Conservation (phyloP, 2,888 invertebrate genomes). For the Nebria salina region DNA sequence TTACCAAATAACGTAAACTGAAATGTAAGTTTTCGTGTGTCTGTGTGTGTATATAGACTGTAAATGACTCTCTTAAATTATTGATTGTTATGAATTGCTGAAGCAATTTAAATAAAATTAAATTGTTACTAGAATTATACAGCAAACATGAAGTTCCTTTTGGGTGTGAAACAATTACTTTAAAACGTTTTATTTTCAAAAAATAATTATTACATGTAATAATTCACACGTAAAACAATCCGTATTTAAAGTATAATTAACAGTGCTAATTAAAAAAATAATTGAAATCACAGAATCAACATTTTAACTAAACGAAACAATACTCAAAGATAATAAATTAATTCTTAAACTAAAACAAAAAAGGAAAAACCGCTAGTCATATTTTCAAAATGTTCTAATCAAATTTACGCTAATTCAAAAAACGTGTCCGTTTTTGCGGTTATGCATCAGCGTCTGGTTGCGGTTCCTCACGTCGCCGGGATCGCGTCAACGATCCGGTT, state of each 20-base stretch:
- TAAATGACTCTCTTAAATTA: too few relatives aligned
- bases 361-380: not conserved
- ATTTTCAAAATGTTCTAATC: not conserved
- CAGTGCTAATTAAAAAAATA: not conserved
- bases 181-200: not conserved
- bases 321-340: not conserved
- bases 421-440: not conserved
- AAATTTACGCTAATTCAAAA: not conserved
- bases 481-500: conserved; percentile 57
- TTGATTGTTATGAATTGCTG: too few relatives aligned
- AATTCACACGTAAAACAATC: not conserved
- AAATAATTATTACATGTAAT: not conserved
- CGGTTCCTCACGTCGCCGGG: conserved; percentile 38
- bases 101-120: too few relatives aligned
- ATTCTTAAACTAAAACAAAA: not conserved
- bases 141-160: too few relatives aligned
- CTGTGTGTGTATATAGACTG: too few relatives aligned
- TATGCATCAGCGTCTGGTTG: conserved; percentile 29
- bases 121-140: too few relatives aligned
- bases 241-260: not conserved
- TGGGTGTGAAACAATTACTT: too few relatives aligned
- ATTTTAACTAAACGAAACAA: not conserved
- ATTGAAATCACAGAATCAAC: not conserved
- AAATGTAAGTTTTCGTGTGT: not conserved
- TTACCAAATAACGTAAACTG: conserved; percentile 10